These are phyloP conservation scores for Hirtodrosophila cameraria DNA, from an alignment of 2,888 invertebrate species.

Conservation along the genomic window DNA sequence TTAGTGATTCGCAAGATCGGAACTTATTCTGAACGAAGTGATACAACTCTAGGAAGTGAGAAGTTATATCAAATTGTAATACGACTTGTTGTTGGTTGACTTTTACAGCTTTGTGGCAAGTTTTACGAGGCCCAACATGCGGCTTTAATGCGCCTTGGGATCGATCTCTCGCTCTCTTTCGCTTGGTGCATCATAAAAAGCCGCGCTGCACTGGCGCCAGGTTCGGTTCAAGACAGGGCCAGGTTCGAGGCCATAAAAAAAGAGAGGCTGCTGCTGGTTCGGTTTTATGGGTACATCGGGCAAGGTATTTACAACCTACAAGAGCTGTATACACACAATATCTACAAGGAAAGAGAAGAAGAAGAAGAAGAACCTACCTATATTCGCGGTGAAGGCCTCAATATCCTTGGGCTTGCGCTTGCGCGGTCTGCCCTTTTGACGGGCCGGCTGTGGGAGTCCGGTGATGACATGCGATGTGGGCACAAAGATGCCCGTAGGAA, in stretches of 20 bases:
- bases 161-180: no score
- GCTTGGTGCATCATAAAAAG: constrained; percentile 22
- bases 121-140: constrained; percentile 40
- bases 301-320: constrained; percentile 51
- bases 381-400: constrained; percentile 92
- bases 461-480: constrained; percentile 85
- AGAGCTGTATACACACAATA: background rate
- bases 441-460: constrained; percentile 87
- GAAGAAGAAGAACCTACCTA: constrained; percentile 87
- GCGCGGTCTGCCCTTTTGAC: constrained; percentile 96
- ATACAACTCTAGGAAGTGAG: no score
- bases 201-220: constrained; percentile 46
- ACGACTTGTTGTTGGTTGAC: constrained; percentile 18
- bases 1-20: no score
- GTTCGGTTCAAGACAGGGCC: no score
- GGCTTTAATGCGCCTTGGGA: constrained; percentile 12
- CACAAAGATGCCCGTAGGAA: constrained; percentile 85
- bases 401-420: constrained; percentile 96
- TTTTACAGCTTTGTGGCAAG: constrained; percentile 24
- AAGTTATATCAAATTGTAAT: no score
- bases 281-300: constrained; percentile 46
- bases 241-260: constrained; percentile 41
- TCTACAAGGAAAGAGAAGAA: no score
- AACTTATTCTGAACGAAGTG: no score
- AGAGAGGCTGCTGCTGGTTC: constrained; percentile 7